These are phyloP conservation scores for Bombus ignitus DNA, from an alignment of 1,140 invertebrate species.

Conservation along the genomic window DNA sequence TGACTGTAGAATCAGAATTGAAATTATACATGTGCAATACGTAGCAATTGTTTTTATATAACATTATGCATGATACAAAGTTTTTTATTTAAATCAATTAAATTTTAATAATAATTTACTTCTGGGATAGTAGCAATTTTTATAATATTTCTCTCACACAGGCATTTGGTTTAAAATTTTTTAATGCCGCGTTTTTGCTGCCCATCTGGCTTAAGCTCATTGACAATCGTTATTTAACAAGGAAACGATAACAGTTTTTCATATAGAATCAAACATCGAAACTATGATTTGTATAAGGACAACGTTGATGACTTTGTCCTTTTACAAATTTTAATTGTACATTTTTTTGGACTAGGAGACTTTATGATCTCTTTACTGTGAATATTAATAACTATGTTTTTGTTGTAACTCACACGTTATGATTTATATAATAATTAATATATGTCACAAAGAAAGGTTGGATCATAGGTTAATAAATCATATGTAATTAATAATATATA, in stretches of 20 bases:
- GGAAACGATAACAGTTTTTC: slow-evolving; percentile 66
- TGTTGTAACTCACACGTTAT: slow-evolving; percentile 55
- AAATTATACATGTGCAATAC: slow-evolving; percentile 54
- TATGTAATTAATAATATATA: slow-evolving; percentile 26
- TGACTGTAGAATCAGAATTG: slow-evolving; percentile 5
- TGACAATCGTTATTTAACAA: slow-evolving; percentile 73
- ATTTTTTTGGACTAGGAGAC: slow-evolving; percentile 70
- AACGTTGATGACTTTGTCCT: slow-evolving; percentile 62
- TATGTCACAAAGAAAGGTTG: slow-evolving; percentile 52
- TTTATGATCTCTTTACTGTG: slow-evolving; percentile 75
- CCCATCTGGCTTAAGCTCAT: slow-evolving; percentile 70
- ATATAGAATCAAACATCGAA: slow-evolving; percentile 76
- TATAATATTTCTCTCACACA: slow-evolving; percentile 21
- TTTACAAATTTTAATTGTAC: slow-evolving; percentile 68
- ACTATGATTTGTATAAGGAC: slow-evolving; percentile 65
- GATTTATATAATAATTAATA: slow-evolving; percentile 63
- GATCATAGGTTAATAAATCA: slow-evolving; percentile 48
- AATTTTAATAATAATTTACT: slow-evolving; percentile 8
- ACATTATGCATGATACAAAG: slow-evolving; percentile 6
- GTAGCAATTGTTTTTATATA: slow-evolving; percentile 37
- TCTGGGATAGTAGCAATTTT: slow-evolving; percentile 40
- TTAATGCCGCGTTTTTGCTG: slow-evolving; percentile 53
- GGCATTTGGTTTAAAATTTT: slow-evolving; percentile 27
- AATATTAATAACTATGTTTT: slow-evolving; percentile 61
- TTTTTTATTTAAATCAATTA: slow-evolving; percentile 1